Base-by-base conservation (phyloP, 2,888 invertebrate genomes). In the Mythimna lalbum region DNA sequence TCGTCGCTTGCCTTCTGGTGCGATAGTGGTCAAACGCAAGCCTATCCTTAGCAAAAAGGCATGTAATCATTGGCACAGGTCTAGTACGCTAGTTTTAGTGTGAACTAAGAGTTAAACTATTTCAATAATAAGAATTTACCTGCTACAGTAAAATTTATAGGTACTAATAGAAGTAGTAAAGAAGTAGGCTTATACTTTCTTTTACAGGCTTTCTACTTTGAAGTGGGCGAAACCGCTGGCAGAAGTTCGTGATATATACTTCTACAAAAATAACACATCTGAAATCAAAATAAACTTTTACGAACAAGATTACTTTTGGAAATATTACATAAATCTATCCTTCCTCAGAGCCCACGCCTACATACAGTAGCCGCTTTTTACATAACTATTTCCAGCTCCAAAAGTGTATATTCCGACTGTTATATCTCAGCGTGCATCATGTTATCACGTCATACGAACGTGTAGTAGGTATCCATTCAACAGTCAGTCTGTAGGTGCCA, bases 251-350 rank as follows among this genome's bases (percentile, higher is more conserved):
- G 21, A 47, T 55, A 55, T 14, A 47, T 36, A 33, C 1, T 27
- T 27, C 2, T 47, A 10, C 2, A 47, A 31, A 53, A 55, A 31
- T 0, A 49, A 36, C 27, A 31, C 14, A 72, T 39, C 6, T 21
- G 17, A 31, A 47, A 63, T 19, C 36, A 62, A 39, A 10, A 17
- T 31, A 63, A 39, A 49, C 12, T 47, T 53, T 60, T 55, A 21
- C 53, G 9, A n/a, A 31, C 9, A 52, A 52, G 50, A 47, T 47
- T 23, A 2, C 9, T 27, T 69, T 53, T 71, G 7, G 23, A 62
- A 53, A 52, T 61, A 7, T 43, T 23, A 10, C 23, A 61, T 61
- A 55, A 53, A 62, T 27, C 0, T 31, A 49, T n/a, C 10, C 17
- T 55, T n/a, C 10, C 39, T 55, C 27, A 10, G 36, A 36, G 12